A percentile compares a stretch with the other conserved stretches of the same genome.
Conservation (phyloP, 2,113 vertebrate species). For the Calonectris borealis region DNA sequence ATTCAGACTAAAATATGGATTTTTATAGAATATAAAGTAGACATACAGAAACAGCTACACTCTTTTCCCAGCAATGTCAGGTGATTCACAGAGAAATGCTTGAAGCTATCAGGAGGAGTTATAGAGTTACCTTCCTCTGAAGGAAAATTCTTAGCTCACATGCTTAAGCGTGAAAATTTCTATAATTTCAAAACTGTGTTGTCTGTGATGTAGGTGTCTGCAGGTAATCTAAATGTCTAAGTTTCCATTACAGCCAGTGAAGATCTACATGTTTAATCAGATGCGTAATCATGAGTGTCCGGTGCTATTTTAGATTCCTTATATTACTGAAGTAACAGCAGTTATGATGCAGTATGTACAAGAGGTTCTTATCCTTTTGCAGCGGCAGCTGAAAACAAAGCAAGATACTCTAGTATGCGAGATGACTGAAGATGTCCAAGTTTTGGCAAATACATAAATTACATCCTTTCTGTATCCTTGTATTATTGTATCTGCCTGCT, state of each 20-base stretch:
- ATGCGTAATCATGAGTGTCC: not conserved
- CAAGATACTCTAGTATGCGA: not conserved
- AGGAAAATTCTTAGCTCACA: not conserved
- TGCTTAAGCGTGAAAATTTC: not conserved
- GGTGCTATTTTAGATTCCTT: not conserved
- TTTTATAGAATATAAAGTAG: not conserved
- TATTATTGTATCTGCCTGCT: not conserved
- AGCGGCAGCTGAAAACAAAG: not conserved
- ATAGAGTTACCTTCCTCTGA: not conserved
- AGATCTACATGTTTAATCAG: not conserved
- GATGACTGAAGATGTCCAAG: not conserved
- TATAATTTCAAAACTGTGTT: not conserved
- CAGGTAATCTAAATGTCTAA: not conserved
- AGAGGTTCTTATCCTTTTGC: not conserved
- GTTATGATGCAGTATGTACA: not conserved
- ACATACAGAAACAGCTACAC: not conserved
- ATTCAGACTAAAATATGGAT: not conserved
- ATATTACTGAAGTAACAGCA: not conserved
- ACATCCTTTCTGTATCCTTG: not conserved
- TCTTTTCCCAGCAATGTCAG: not conserved
- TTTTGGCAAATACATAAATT: not conserved
- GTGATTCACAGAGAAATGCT: not conserved
- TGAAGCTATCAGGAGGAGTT: not conserved
- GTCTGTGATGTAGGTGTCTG: not conserved
- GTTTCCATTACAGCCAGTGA: not conserved